Conservation (phyloP, 2,113 vertebrate species). For the Cinclus mexicanus region DNA sequence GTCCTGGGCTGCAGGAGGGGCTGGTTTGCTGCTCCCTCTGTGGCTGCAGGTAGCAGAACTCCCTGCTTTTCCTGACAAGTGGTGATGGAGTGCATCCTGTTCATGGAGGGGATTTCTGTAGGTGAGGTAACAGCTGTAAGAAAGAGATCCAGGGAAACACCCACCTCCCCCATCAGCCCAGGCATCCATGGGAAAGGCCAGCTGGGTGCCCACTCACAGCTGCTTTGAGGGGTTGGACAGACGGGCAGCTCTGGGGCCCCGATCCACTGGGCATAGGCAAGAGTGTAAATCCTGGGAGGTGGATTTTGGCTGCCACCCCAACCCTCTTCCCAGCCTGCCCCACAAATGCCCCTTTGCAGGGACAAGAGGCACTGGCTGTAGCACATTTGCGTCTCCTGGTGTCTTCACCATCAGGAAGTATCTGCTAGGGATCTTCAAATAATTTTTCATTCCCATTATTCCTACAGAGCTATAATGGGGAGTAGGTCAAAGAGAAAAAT, state of each 20-base stretch:
- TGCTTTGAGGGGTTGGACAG: background rate
- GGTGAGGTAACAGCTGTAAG: background rate
- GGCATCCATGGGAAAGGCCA: rapidly evolving
- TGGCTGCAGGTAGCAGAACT: background rate
- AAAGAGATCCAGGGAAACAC: background rate
- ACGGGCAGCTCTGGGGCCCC: background rate
- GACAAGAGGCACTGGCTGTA: background rate
- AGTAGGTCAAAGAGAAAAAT: background rate
- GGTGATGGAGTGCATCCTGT: background rate
- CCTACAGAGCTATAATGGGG: background rate
- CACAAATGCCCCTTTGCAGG: background rate
- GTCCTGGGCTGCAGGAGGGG: background rate
- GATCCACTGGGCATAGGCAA: background rate
- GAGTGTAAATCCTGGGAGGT: background rate
- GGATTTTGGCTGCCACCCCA: background rate
- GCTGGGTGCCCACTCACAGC: background rate
- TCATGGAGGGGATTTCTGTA: background rate
- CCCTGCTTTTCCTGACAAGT: background rate
- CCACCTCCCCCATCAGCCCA: too few species aligned
- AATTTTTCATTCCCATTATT: background rate
- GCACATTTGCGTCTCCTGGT: background rate
- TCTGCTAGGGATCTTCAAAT: background rate
- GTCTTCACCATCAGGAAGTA: background rate
- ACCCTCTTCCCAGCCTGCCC: background rate
- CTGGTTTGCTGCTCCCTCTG: background rate